Evolutionary conservation across 2,888 invertebrate genomes (phyloP), one percentile per base, ranked within the genome.

Genomic region (Epirrhoe alternata): DNA sequence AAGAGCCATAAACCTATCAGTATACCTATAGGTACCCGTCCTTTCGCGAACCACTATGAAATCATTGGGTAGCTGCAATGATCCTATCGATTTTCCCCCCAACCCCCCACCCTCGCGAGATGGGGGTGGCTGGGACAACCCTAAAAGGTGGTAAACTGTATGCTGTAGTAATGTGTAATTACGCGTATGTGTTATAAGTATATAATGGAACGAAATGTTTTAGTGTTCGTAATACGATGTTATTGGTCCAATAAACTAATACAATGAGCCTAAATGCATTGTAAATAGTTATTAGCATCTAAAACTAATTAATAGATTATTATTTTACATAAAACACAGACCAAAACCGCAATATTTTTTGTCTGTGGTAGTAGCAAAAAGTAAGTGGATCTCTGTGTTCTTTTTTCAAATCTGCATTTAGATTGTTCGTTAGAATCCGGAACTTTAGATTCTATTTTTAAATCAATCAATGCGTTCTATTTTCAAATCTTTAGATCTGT

Each of bases 51-150:
- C 31, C 54, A 70, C 68, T 71, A 66, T 65, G 77, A 78, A 83
- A 84, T 90, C 88, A 90, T 73, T 68, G 78, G 76, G 77, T 75
- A 76, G 69, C 76, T 83, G 88, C 89, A 85, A 91, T 92, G 91
- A 92, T 90, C 90, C 82, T 90, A 92, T 92, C 86, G 92, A 92
- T 92, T 88, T 89, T 78, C 85, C 81, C 86, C 80, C 78, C 47
- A 80, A 76, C 75, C 57, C 78, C 82, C 69, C 64, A 60, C 57
- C 57, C 64, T 56, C 64, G 49, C 57, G 63, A 54, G 66, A 52
- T 14, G 62, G 66, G 56, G n/a, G n/a, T n/a, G 55, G 58, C 42
- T 64, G 66, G 72, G 67, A 71, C 69, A 72, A 72, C 78, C 79
- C 71, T 66, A 49, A 70, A 68, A 79, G 79, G 77, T 78, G 75